phyloP scores from a whole-genome alignment of 2,113 vertebrate species.

The Spermophilus dauricus region DNA sequence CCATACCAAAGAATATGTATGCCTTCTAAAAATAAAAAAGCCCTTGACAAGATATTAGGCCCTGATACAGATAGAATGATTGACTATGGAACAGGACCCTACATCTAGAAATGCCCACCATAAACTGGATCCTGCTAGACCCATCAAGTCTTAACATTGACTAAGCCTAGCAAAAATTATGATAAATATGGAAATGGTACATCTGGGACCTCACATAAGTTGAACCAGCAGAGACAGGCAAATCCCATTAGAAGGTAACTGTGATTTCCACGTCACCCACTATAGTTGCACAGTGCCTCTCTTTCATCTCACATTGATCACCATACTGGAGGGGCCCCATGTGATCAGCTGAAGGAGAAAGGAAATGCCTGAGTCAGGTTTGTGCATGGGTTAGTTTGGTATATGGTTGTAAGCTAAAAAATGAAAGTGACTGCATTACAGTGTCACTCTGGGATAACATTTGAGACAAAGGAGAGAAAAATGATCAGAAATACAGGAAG shows the following conservation, averaged over 20 bases:
- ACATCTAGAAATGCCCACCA: not conserved
- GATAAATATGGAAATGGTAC: not conserved
- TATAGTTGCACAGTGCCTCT: not conserved
- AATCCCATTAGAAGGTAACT: not conserved
- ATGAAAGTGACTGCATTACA: too few relatives aligned
- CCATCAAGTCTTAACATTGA: not conserved
- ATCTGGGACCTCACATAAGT: not conserved
- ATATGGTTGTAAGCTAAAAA: too few relatives aligned
- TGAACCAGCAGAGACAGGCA: not conserved
- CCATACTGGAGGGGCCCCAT: not conserved
- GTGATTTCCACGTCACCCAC: not conserved
- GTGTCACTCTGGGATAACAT: not conserved
- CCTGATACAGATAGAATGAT: not conserved
- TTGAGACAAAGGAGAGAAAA: slow-evolving; percentile 9
- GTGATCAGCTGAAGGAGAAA: not conserved
- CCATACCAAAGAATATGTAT: not conserved
- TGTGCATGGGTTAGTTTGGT: not conserved
- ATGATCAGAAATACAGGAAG: not conserved
- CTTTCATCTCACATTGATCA: not conserved
- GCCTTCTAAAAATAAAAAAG: not conserved
- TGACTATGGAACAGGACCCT: not conserved
- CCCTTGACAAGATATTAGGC: not conserved
- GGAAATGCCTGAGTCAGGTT: not conserved
- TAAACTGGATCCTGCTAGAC: not conserved
- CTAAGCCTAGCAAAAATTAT: not conserved